Evolutionary conservation across 2,888 invertebrate species (phyloP).

Genomic region (Thera britannica): DNA sequence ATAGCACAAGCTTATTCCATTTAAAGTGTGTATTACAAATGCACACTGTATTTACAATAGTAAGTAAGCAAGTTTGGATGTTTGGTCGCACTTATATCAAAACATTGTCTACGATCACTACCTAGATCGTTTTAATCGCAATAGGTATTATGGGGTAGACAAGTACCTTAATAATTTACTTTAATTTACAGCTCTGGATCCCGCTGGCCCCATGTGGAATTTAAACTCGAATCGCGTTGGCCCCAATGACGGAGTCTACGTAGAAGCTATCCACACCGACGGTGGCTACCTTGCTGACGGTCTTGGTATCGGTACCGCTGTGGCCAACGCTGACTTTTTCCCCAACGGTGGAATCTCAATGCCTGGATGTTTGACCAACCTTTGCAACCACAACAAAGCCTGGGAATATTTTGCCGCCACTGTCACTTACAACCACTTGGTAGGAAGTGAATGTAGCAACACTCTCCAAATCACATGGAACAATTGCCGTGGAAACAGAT

Average conservation of each 20-base stretch:
- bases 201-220: conserved; percentile 61
- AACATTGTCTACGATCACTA: too few species aligned
- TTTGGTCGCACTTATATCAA: too few species aligned
- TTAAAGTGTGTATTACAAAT: too few species aligned
- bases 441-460: conserved; percentile 52
- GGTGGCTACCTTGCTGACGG: conserved; percentile 68
- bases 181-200: conserved; percentile 55
- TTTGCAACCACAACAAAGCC: conserved; percentile 64
- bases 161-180: neutral
- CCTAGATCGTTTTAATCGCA: too few species aligned
- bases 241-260: conserved; percentile 63
- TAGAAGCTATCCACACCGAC: conserved; percentile 71
- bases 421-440: conserved; percentile 56
- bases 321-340: conserved; percentile 84
- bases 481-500: conserved; percentile 52
- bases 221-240: conserved; percentile 47
- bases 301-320: conserved; percentile 70
- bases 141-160: too few species aligned
- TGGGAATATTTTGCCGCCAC: conserved; percentile 61
- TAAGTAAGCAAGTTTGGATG: too few species aligned
- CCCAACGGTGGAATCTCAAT: conserved; percentile 79
- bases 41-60: too few species aligned
- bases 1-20: neutral
- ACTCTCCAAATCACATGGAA: conserved; percentile 52
- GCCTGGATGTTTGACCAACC: conserved; percentile 57